Base-by-base conservation (phyloP, 2,113 vertebrate genomes). In the Columba livia region DNA sequence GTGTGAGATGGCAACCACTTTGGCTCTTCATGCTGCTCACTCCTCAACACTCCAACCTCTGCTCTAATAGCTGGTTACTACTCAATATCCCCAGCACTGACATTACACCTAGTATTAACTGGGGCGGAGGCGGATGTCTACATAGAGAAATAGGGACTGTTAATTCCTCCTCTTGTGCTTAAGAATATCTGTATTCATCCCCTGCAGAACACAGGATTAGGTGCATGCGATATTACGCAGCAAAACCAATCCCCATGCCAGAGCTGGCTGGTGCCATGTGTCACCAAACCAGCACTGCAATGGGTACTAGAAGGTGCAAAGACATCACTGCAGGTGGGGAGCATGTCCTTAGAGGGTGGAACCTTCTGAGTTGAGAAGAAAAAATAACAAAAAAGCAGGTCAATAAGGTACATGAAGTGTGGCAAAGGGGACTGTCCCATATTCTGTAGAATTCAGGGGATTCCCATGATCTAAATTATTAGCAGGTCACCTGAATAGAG, bases 371-470 rank as follows among this genome's bases (percentile, higher is more conserved):
- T 0, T 9, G 16, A 82, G 21, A 23, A 34, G 21, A 2, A 2
- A 21, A 72, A n/a, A 26, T 26, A 44, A 60, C 36, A 21, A 31
- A 32, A 57, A 38, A 9, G 11, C 44, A 86, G 65, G 29, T 11
- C 23, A 90, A 48, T 20, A 8, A 78, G 19, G 69, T 14, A 18
- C 29, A 29, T 79, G 44, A 84, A 91, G 15, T 78, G 75, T 66
- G 90, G 72, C 90, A 94, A 95, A 88, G 86, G 89, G 69, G 26
- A 92, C 2, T 36, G 69, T 87, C 48, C 80, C 19, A 15, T 57
- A 44, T 85, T 48, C 80, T 31, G 70, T 86, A 93, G 77, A 94
- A 89, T 81, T 78, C 26, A 80, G 91, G 96, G 89, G 83, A 97
- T 96, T 96, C 92, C 92, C 94, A 29, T 2, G 12, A 61, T 38